Evolutionary conservation across 2,888 invertebrate species (phyloP).

Genomic region (Cosmopolites sordidus): DNA sequence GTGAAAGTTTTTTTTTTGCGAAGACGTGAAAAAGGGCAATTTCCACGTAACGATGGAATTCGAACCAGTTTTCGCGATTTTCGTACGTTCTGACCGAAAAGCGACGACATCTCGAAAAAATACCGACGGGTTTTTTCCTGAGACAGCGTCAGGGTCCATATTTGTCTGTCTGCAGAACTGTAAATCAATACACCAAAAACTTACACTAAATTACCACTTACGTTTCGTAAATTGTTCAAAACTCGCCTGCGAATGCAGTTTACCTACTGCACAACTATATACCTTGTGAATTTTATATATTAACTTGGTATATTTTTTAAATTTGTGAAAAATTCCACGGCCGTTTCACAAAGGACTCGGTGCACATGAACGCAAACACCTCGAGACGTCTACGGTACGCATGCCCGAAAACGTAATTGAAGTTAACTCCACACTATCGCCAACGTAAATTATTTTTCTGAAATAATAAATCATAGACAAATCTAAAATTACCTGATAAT

Average conservation of each 20-base stretch:
- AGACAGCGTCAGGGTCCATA: slow-evolving; percentile 19
- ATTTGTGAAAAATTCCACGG: background rate
- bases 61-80: background rate
- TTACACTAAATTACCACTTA: slow-evolving; percentile 22
- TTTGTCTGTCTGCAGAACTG: slow-evolving; percentile 19
- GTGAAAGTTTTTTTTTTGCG: slow-evolving; percentile 11
- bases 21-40: background rate
- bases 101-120: slow-evolving; percentile 1
- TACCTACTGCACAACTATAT: background rate
- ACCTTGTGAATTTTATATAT: too few species aligned
- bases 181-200: slow-evolving; percentile 25
- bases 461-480: too few species aligned
- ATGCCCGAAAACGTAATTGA: background rate
- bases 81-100: slow-evolving; percentile 9
- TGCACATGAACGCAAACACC: background rate
- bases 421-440: background rate
- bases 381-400: background rate
- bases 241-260: background rate
- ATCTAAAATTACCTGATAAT: too few species aligned
- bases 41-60: background rate
- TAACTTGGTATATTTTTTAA: background rate
- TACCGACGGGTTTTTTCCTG: slow-evolving; percentile 14
- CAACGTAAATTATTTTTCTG: too few species aligned
- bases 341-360: background rate
- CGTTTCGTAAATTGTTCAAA: slow-evolving; percentile 12